Evolutionary conservation across 1,140 invertebrate species (phyloP), one percentile per base, ranked within the genome.

Genomic region (Trypoxylus dichotomus): DNA sequence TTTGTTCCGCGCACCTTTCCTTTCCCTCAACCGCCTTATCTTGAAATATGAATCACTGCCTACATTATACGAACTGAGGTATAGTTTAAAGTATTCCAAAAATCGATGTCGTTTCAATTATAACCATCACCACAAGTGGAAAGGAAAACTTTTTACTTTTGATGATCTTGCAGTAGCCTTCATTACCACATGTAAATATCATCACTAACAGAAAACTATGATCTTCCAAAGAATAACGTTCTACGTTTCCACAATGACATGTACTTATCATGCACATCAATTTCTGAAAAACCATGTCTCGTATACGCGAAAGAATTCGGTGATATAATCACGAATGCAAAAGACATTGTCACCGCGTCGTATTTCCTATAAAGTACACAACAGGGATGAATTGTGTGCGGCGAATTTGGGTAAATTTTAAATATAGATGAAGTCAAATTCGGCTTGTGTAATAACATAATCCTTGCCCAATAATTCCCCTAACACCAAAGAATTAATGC

Each of bases 351-450:
- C 60, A 24, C 24, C 24, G 27, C 19, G 60, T 68, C 60, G 60
- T 68, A 29, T 68, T 68, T 68, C 21, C 60, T 68, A 68, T 24
- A 68, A 68, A 68, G 60, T 24, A 68, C 21, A 68, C 27, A 29
- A 29, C 60, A 68, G 60, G 60, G 60, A 68, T 68, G 27, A 68
- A 68, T 68, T 68, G 60, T 68, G 24, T 27, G 24, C 24, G 60
- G 21, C 24, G 27, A 68, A 68, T 68, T 68, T 68, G 60, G 21
- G 60, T 68, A 68, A 68, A 68, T 68, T 68, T 68, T 68, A 68
- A 68, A 68, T 68, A 68, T 68, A 68, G 24, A 68, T 68, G 60
- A 68, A 24, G 60, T 68, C 19, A 24, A 68, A 68, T 68, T 25
- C 60, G 8, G 60, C 60, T 29, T 25, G 60, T 13, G 24, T 68